These are phyloP conservation scores for Drosophila quadrilineata DNA, from an alignment of 1,140 invertebrate genomes.

Conservation along the genomic window DNA sequence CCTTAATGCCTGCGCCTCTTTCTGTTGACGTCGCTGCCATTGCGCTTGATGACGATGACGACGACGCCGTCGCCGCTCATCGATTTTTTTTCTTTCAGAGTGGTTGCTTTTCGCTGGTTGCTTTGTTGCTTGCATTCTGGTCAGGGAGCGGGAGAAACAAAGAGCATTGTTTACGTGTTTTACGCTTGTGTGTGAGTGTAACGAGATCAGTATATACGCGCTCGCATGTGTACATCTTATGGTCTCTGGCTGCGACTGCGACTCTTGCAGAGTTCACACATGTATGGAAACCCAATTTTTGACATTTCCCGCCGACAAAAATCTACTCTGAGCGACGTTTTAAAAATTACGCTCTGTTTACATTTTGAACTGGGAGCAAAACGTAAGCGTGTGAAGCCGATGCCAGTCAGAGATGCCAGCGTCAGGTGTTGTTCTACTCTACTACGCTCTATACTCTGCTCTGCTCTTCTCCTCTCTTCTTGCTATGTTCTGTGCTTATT, in stretches of 20 bases:
- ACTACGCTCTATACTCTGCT: conserved; percentile 50
- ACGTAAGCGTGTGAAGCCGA: conserved; percentile 44
- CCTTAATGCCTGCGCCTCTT: no score
- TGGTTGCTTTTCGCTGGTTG: conserved; percentile 32
- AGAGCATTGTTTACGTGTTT: conserved; percentile 67
- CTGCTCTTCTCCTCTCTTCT: no score
- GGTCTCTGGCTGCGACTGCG: conserved; percentile 16
- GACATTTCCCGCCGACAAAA: conserved; percentile 63
- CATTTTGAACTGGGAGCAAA: conserved; percentile 55
- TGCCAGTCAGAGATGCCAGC: conserved; percentile 52
- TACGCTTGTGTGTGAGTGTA: conserved; percentile 67
- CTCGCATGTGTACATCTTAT: conserved; percentile 29
- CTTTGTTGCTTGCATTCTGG: no score
- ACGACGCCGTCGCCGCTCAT: conserved; percentile 37
- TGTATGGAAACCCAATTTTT: conserved; percentile 44
- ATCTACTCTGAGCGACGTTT: conserved; percentile 68
- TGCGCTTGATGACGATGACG: conserved; percentile 16
- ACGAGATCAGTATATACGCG: conserved; percentile 67
- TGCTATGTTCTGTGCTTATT: no score
- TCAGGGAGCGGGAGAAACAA: conserved; percentile 65
- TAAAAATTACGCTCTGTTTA: conserved; percentile 77
- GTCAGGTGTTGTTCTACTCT: conserved; percentile 52
- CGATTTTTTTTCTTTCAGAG: conserved; percentile 50
- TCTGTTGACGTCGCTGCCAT: conserved; percentile 20
- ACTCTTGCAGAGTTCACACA: conserved; percentile 76